These are phyloP conservation scores for Tachysurus vachellii DNA, from an alignment of 2,113 vertebrate species.

Conservation along the genomic window DNA sequence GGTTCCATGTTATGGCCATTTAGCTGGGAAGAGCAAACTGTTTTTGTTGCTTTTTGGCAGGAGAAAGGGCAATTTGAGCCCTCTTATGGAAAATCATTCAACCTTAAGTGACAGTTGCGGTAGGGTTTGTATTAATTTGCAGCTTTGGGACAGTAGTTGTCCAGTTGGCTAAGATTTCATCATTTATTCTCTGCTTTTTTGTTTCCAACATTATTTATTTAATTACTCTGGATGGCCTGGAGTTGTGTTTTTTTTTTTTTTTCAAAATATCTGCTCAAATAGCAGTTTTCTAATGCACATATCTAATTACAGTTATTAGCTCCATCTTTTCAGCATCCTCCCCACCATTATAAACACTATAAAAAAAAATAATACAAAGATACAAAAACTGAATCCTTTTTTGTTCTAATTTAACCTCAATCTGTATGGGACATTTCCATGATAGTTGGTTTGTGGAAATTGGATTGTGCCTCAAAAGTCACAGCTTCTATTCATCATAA, in stretches of 20 bases:
- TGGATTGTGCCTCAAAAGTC: background rate
- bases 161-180: constrained; percentile 26
- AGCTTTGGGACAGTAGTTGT: constrained; percentile 30
- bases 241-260: background rate
- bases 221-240: background rate
- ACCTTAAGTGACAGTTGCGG: constrained; percentile 1
- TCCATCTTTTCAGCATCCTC: background rate
- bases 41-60: constrained; percentile 1
- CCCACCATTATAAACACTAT: background rate
- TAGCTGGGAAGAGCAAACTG: background rate
- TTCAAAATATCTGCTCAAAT: background rate
- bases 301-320: background rate
- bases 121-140: constrained; percentile 36
- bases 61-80: background rate
- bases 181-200: constrained; percentile 16
- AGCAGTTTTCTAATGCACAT: constrained; percentile 31
- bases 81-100: constrained; percentile 10
- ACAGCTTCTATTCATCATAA: constrained; percentile 33
- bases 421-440: background rate
- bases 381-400: too few species aligned
- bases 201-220: constrained; percentile 4
- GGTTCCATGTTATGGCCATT: background rate
- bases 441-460: background rate
- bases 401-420: too few species aligned
- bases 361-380: background rate